Evolutionary conservation across 1,140 invertebrate genomes (phyloP).

Genomic region (Cydia strobilella): DNA sequence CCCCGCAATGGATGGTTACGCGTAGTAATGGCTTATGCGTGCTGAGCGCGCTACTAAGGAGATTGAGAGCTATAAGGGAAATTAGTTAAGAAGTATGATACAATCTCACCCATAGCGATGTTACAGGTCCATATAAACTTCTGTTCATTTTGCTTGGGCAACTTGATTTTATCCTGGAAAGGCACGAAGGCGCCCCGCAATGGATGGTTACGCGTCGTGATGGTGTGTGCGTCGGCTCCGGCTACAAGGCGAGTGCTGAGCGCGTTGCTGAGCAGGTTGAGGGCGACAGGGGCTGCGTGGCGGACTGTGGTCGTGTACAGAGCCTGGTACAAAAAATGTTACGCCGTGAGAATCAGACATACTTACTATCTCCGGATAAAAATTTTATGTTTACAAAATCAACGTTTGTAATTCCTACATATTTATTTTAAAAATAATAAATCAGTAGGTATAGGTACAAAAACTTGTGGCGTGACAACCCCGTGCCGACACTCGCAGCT

Average conservation of each 20-base stretch:
- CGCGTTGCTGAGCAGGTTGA: conserved; percentile 82
- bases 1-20: conserved; percentile 81
- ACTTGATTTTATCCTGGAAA: neutral
- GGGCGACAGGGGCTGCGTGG: conserved; percentile 82
- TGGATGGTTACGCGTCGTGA: conserved; percentile 84
- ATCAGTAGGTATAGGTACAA: no score
- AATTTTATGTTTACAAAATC: no score
- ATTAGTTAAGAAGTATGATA: neutral
- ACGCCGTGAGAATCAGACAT: no score
- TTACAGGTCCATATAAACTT: neutral
- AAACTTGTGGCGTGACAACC: no score
- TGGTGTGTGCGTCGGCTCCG: conserved; percentile 69
- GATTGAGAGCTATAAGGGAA: conserved; percentile 68
- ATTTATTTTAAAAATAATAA: no score
- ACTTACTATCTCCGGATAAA: no score
- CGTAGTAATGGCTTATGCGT: conserved; percentile 77
- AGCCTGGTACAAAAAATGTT: conserved; percentile 42
- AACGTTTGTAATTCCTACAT: no score
- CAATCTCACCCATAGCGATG: neutral
- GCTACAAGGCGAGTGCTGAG: conserved; percentile 69
- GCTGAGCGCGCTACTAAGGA: conserved; percentile 81
- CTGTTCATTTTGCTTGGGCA: conserved; percentile 35
- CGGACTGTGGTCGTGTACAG: conserved; percentile 80
- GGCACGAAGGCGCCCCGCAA: conserved; percentile 40
- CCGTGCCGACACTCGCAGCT: no score